Evolutionary conservation across 2,888 invertebrate species (phyloP).

Genomic region (Siphonodentalium dalli): DNA sequence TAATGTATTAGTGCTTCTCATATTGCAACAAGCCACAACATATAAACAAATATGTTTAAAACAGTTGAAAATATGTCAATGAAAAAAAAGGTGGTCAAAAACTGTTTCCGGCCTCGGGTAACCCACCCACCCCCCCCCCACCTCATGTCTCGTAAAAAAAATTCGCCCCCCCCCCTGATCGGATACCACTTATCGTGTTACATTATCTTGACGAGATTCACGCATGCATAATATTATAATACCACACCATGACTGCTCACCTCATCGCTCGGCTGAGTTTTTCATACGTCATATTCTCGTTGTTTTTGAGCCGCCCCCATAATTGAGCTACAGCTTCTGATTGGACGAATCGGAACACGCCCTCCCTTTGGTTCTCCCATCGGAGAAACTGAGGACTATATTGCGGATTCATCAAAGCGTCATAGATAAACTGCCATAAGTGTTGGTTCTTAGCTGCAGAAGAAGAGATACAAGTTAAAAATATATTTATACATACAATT

Average conservation of each 20-base stretch:
- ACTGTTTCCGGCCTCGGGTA: too few relatives aligned
- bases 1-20: too few relatives aligned
- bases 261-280: constrained; percentile 91
- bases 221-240: too few relatives aligned
- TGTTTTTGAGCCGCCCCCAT: constrained; percentile 87
- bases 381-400: constrained; percentile 84
- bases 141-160: too few relatives aligned
- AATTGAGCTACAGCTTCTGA: constrained; percentile 86
- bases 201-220: neutral
- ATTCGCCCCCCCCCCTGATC: too few relatives aligned
- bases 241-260: constrained; percentile 64
- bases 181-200: too few relatives aligned
- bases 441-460: constrained; percentile 52
- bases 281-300: constrained; percentile 90
- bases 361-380: constrained; percentile 86
- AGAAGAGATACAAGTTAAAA: neutral
- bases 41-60: too few relatives aligned
- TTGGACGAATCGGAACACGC: constrained; percentile 87
- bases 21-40: too few relatives aligned
- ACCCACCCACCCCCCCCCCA: too few relatives aligned
- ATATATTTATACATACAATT: neutral
- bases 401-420: constrained; percentile 77
- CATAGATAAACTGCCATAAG: constrained; percentile 86
- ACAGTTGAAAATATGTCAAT: too few relatives aligned
- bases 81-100: too few relatives aligned